Evolutionary conservation across 2,888 invertebrate genomes (phyloP), one percentile per base, ranked within the genome.

Genomic region (Prostheceraeus crozeri): DNA sequence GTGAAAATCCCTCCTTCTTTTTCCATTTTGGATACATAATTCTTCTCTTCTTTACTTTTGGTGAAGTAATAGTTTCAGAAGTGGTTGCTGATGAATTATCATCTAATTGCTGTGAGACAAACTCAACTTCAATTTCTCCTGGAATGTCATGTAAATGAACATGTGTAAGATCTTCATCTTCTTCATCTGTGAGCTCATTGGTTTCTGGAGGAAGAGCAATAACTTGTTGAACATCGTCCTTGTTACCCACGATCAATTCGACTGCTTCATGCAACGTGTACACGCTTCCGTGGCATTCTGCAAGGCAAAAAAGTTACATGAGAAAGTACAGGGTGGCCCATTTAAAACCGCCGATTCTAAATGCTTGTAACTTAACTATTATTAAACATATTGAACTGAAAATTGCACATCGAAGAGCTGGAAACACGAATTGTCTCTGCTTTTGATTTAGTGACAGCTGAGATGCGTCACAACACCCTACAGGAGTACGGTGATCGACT

Each of bases 151-250:
- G 25, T 48, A 30, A 30, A 48, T 48, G 25, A 23, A 48, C 28
- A n/a, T n/a, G n/a, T n/a, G n/a, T n/a, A 23, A 48, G 25, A 48
- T 48, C 28, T 30, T 48, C 48, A 48, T 48, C 23, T 48, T 48
- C 48, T 48, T 48, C 48, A 19, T 48, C 48, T 21, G 48, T 48
- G 48, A 48, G 25, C 28, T 48, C 48, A 30, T 30, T 48, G 48
- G 28, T 30, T 28, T 21, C 48, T 28, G 48, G 48, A 30, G 48
- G 48, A 11, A 48, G 48, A 48, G 48, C 23, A 30, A 48, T 48
- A 48, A 48, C 28, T 48, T 48, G 48, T 48, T 14, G 48, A 48
- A 48, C 48, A 48, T 48, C 11, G 48, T 48, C 16, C 28, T 48
- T 30, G 28, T 48, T 30, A 28, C 6, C 48, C 28, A 30, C 11